These are phyloP conservation scores for Vulpes ferrilata DNA, from an alignment of 2,113 vertebrate genomes.

Conservation along the genomic window DNA sequence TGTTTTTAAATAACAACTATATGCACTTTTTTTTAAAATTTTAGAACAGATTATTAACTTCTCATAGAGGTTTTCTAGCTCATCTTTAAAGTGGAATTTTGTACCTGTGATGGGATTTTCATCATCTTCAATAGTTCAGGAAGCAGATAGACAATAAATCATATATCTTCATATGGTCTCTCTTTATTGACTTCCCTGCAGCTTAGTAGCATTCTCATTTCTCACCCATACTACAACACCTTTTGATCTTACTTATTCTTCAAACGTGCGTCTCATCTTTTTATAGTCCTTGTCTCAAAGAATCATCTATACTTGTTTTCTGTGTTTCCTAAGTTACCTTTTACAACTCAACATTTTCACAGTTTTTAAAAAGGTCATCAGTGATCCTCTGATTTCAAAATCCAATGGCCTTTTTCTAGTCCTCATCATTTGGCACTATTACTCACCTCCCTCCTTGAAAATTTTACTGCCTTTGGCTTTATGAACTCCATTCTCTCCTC, in stretches of 20 bases:
- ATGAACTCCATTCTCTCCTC: background rate
- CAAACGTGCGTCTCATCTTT: background rate
- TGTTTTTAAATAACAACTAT: slow-evolving; percentile 63
- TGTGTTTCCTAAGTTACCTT: slow-evolving; percentile 51
- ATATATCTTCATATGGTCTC: background rate
- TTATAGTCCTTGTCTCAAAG: background rate
- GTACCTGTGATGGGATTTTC: slow-evolving; percentile 11
- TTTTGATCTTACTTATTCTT: background rate
- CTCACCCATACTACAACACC: background rate
- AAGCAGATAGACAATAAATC: slow-evolving; percentile 36
- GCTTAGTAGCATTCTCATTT: background rate
- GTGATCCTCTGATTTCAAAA: slow-evolving; percentile 21
- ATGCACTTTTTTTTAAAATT: background rate
- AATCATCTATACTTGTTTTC: slow-evolving; percentile 28
- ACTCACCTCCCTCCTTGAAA: background rate
- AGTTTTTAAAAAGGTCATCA: background rate
- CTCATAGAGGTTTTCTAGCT: slow-evolving; percentile 25
- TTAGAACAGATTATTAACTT: slow-evolving; percentile 53
- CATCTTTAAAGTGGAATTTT: slow-evolving; percentile 56
- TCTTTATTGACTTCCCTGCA: background rate
- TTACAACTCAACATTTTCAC: background rate
- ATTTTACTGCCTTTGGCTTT: background rate
- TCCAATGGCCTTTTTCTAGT: background rate
- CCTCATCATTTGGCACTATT: background rate
- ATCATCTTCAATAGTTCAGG: slow-evolving; percentile 31